phyloP scores from a whole-genome alignment of 2,888 invertebrate genomes.

The Limulus polyphemus region DNA sequence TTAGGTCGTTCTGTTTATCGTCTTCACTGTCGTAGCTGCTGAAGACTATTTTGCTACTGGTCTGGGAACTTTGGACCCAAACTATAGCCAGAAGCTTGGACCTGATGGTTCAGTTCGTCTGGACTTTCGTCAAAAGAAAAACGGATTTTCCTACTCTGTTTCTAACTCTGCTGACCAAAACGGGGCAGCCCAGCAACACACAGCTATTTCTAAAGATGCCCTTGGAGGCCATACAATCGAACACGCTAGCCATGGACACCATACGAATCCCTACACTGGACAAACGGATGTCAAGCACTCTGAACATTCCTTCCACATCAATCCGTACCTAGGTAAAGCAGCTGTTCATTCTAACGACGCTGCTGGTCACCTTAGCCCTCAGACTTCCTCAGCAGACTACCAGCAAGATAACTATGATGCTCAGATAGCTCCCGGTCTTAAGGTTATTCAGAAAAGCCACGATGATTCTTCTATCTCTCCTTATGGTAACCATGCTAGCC shows the following conservation, averaged over 20 bases:
- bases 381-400: constrained; percentile 12
- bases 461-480: constrained; percentile 15
- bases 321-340: constrained; percentile 19
- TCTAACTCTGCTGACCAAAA: constrained; percentile 13
- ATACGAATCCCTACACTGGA: constrained; percentile 17
- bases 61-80: constrained; percentile 16
- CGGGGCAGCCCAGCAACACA: constrained; percentile 16
- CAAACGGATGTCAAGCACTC: constrained; percentile 16
- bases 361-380: constrained; percentile 17
- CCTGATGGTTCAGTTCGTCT: constrained; percentile 6
- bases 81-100: constrained; percentile 13
- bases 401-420: constrained; percentile 18
- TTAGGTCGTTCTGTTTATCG: too few relatives aligned
- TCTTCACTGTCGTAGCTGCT: not conserved
- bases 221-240: constrained; percentile 17
- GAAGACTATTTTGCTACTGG: constrained; percentile 16
- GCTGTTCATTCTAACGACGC: constrained; percentile 21
- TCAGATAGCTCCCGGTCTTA: constrained; percentile 19
- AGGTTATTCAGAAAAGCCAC: constrained; percentile 12
- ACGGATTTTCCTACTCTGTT: constrained; percentile 18
- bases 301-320: constrained; percentile 21
- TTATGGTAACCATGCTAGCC: constrained; percentile 15
- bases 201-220: constrained; percentile 15
- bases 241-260: constrained; percentile 16
- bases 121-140: constrained; percentile 9